Evolutionary conservation across 2,888 invertebrate species (phyloP).

Genomic region (Hybos culiciformis): DNA sequence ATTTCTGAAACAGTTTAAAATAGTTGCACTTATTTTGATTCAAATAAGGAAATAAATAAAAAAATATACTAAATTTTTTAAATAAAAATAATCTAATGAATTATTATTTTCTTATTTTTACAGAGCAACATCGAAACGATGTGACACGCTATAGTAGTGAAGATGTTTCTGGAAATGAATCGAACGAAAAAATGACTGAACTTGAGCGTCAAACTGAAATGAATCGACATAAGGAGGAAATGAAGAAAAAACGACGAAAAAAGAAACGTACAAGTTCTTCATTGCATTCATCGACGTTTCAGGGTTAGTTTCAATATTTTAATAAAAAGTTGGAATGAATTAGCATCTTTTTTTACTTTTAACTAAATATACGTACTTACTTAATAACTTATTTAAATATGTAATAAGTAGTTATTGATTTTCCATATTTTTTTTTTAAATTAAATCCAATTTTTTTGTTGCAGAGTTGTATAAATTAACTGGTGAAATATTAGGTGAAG

Average conservation of each 20-base stretch:
- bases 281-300: conserved; percentile 78
- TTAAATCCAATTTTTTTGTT: background rate
- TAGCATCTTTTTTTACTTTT: no score
- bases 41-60: no score
- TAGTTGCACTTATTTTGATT: no score
- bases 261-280: conserved; percentile 84
- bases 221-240: conserved; percentile 73
- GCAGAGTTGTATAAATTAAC: conserved; percentile 89
- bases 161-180: conserved; percentile 36
- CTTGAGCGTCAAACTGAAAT: conserved; percentile 41
- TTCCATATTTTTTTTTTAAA: background rate
- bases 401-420: background rate
- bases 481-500: conserved; percentile 90
- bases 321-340: background rate
- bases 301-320: conserved; percentile 45
- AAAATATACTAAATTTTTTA: no score
- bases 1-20: no score
- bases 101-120: no score
- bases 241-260: conserved; percentile 73
- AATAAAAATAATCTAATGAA: no score
- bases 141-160: conserved; percentile 34
- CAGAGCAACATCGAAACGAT: conserved; percentile 16
- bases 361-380: background rate
- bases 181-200: conserved; percentile 34
- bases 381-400: background rate